phyloP scores from a whole-genome alignment of 2,888 invertebrate genomes.

The Morpho helenor region DNA sequence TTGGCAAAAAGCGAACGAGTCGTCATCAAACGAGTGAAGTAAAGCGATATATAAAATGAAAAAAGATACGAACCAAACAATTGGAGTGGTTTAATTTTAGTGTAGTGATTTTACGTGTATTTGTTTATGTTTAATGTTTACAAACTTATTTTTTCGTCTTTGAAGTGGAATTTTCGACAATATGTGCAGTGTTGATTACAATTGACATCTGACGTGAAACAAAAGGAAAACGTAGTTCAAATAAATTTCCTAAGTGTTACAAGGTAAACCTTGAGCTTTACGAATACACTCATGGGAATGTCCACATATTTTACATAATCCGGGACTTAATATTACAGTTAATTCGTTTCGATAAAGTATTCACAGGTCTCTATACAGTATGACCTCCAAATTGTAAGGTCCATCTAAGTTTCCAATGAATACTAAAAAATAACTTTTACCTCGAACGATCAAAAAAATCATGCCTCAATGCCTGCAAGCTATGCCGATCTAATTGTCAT shows the following conservation, averaged over 20 bases:
- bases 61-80: constrained; percentile 34
- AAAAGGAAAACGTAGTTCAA: constrained; percentile 60
- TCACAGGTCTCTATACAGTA: constrained; percentile 50
- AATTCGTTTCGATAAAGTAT: no score
- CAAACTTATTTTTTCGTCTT: constrained; percentile 39
- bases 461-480: constrained; percentile 5
- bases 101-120: constrained; percentile 35
- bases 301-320: constrained; percentile 16
- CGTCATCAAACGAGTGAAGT: constrained; percentile 28
- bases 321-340: no score
- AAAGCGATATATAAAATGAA: constrained; percentile 36
- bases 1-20: constrained; percentile 27
- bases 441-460: background rate
- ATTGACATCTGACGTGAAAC: constrained; percentile 68
- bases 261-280: constrained; percentile 43
- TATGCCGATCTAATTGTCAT: constrained; percentile 45
- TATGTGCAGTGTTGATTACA: constrained; percentile 74
- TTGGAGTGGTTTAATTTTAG: constrained; percentile 31
- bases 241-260: constrained; percentile 19
- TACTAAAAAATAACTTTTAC: background rate
- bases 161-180: constrained; percentile 49
- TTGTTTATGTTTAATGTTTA: constrained; percentile 37
- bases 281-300: constrained; percentile 14
- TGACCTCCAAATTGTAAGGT: constrained; percentile 60
- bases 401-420: constrained; percentile 37